A percentile compares a stretch with the other conserved stretches of the same genome.
Evolutionary conservation across 2,797 vertebrate species (phyloP).

Genomic region (Xenopus petersii): DNA sequence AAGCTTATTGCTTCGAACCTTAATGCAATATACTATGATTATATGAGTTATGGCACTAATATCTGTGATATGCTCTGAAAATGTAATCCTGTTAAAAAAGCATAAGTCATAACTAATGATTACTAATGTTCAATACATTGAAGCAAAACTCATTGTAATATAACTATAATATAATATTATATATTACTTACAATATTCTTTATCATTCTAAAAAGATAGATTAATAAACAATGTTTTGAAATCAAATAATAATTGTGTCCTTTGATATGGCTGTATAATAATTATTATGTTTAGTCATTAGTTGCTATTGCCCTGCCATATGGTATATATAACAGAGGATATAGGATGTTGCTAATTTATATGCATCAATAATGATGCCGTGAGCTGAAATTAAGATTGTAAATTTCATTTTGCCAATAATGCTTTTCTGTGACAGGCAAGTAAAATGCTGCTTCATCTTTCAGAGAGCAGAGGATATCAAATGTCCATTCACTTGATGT

Average conservation of each 20-base stretch:
- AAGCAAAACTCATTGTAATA: not conserved
- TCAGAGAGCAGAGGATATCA: not conserved
- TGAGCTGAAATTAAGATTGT: slow-evolving; percentile 6
- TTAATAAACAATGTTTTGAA: not conserved
- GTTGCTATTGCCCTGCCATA: not conserved
- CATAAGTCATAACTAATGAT: slow-evolving; percentile 11
- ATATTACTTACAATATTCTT: not conserved
- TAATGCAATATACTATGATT: slow-evolving; percentile 14
- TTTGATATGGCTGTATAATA: slow-evolving; percentile 4
- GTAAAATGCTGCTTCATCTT: not conserved
- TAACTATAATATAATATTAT: slow-evolving; percentile 4
- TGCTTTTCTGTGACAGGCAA: not conserved
- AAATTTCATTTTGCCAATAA: not conserved
- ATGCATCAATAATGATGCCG: not conserved
- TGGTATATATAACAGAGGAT: not conserved
- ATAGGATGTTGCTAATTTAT: slow-evolving; percentile 1
- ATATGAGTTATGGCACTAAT: slow-evolving; percentile 18
- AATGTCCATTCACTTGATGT: not conserved
- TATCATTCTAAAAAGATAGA: not conserved
- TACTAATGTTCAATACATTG: slow-evolving; percentile 4
- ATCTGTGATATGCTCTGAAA: slow-evolving; percentile 6
- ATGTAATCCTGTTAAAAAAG: slow-evolving; percentile 10
- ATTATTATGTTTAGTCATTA: slow-evolving; percentile 1
- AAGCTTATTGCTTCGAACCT: slow-evolving; percentile 3
- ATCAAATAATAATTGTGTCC: slow-evolving; percentile 12